These are phyloP conservation scores for Cephus spinipes DNA, from an alignment of 2,888 invertebrate genomes.

Conservation along the genomic window DNA sequence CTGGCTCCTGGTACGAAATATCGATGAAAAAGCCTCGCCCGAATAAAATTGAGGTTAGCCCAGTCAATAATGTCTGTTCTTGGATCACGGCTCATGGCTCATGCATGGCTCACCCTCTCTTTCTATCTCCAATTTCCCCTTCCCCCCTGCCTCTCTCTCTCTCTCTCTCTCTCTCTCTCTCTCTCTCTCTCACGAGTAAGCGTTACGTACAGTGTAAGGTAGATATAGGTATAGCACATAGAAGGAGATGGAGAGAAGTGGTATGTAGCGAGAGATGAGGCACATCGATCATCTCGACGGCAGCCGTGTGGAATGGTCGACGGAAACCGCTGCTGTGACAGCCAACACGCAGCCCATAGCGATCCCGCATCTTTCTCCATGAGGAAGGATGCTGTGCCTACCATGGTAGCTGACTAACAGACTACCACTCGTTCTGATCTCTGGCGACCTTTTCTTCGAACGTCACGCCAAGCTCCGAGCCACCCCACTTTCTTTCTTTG, in stretches of 20 bases:
- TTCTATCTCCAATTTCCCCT: background rate
- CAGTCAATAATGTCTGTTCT: background rate
- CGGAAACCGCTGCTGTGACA: constrained; percentile 50
- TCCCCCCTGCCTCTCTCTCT: background rate
- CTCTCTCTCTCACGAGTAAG: background rate
- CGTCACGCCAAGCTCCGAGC: background rate
- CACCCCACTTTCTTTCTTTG: background rate
- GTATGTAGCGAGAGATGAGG: constrained; percentile 12
- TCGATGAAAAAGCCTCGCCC: background rate
- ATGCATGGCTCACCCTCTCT: background rate
- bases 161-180: background rate
- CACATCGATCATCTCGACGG: constrained; percentile 44
- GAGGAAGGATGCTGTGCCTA: background rate
- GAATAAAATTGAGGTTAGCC: background rate
- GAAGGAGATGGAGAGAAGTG: background rate
- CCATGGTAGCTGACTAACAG: background rate
- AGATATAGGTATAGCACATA: background rate
- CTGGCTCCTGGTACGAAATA: background rate
- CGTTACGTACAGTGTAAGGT: background rate
- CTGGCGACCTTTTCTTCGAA: background rate
- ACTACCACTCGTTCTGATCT: background rate
- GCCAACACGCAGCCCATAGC: constrained; percentile 50
- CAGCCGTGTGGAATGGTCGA: constrained; percentile 31
- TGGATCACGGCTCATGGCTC: background rate
- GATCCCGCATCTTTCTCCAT: constrained; percentile 3